These are phyloP conservation scores for Lordiphosa clarofinis DNA, from an alignment of 1,140 invertebrate genomes.

Conservation along the genomic window DNA sequence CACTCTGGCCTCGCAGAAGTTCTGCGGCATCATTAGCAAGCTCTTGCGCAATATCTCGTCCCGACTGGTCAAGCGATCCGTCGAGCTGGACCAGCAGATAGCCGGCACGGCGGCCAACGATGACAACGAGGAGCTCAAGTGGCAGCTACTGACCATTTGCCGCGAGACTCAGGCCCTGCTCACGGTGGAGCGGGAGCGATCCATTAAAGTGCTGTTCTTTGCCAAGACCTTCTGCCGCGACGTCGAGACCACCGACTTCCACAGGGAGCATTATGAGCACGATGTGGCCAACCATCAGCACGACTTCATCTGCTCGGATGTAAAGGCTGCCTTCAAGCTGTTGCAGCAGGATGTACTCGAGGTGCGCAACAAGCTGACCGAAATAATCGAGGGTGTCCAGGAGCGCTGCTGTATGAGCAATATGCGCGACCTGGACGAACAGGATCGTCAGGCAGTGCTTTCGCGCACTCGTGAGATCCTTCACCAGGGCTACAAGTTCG, in stretches of 20 bases:
- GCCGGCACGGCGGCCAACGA: conserved; percentile 48
- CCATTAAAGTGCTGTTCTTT: conserved; percentile 89
- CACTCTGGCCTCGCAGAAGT: conserved; percentile 84
- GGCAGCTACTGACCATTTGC: conserved; percentile 84
- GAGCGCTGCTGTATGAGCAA: conserved; percentile 80
- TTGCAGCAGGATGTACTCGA: conserved; percentile 83
- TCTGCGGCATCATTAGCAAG: conserved; percentile 82
- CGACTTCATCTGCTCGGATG: conserved; percentile 81
- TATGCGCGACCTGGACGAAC: conserved; percentile 81
- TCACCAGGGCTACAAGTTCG: conserved; percentile 92
- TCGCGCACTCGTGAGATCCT: conserved; percentile 89
- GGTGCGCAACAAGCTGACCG: conserved; percentile 83
- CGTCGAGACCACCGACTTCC: conserved; percentile 82
- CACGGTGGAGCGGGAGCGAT: conserved; percentile 88
- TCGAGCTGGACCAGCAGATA: conserved; percentile 67
- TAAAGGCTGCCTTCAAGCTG: conserved; percentile 84
- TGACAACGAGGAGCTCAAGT: conserved; percentile 70
- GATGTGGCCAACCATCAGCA: conserved; percentile 71
- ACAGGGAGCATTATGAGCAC: conserved; percentile 79
- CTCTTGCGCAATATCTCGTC: conserved; percentile 62
- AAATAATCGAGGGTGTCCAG: conserved; percentile 84
- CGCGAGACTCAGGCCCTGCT: conserved; percentile 89
- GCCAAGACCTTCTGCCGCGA: conserved; percentile 88
- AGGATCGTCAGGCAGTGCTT: conserved; percentile 80
- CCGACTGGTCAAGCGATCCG: conserved; percentile 61